Base-by-base conservation (phyloP, 2,797 vertebrate species). In the Geotria australis region DNA sequence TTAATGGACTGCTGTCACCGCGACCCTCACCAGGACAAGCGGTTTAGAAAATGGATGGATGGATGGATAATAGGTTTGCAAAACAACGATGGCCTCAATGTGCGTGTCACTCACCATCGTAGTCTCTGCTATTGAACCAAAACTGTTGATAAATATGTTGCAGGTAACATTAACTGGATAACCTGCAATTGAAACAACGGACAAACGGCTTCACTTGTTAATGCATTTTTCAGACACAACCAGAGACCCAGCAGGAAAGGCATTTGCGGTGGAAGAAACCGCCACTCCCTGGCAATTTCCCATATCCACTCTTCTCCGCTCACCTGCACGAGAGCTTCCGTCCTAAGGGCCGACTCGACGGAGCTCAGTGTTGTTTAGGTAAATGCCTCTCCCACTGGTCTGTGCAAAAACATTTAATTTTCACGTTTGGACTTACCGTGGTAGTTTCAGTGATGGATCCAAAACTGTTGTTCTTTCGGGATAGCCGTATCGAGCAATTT, bases 71-170 rank as follows among this genome's bases (percentile, higher is more conserved):
- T n/a, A n/a, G n/a, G n/a, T 5, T 4, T 38, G 24, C 38, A 38
- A 38, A 38, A 38, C 24, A 38, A 38, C 24, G 24, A 38, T 38
- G 24, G 24, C 38, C 38, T 38, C 5, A 38, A 38, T 38, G 24
- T 38, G 38, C 24, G 24, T 2, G 49, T n/a, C 74, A 82, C 85
- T 94, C 79, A 89, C 85, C 86, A 94, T 89, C 69, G 85, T 93
- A 72, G 83, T 85, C 80, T 95, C 83, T 75, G 85, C 82, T 79
- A 94, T 81, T 73, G 85, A 98, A 79, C 85, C 85, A 83, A 94
- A 98, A 79, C 89, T 94, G 84, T 93, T 96, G 83, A 89, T 95
- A 83, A 95, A 91, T 81, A 88, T 94, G 81, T 93, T 93, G 79
- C 84, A 93, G 75, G 81, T 89, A 81, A 91, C 81, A 80, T 95